Base-by-base conservation (phyloP, 2,888 invertebrate species). In the Pogonocherus hispidulus region DNA sequence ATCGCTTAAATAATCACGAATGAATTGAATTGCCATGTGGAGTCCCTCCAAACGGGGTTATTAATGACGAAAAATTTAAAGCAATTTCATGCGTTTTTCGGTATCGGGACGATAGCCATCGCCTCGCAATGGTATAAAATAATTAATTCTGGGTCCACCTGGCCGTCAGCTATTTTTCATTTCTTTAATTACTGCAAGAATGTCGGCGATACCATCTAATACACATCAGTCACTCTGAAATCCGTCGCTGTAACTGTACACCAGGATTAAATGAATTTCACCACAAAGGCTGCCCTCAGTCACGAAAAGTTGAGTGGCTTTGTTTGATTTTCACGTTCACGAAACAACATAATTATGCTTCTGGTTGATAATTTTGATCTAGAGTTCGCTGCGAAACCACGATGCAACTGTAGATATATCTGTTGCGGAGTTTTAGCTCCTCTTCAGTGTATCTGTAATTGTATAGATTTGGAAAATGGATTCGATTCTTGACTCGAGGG, bases 51-150 rank as follows among this genome's bases (percentile, higher is more conserved):
- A 32, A 32, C 41, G 41, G n/a, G 41, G n/a, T 27, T 41, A 41
- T 41, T 41, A 41, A n/a, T 41, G n/a, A 41, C n/a, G 41, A 41
- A 16, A 41, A n/a, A 41, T 41, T 41, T 41, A 41, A 27, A 56
- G 63, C 70, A 72, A 75, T 75, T 74, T 76, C 73, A 73, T 76
- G 74, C 74, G 66, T 73, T 72, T 74, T 69, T 57, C 67, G 66
- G 69, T 46, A 52, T 62, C 55, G 41, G 44, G 41, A 51, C 57
- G 71, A 76, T 76, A 74, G 69, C 54, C 49, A 66, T 68, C 70
- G 64, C 66, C 54, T 18, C 18, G 44, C 44, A 70, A 47, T 52
- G 60, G 67, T 59, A 70, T 68, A 70, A 69, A 71, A 69, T 66
- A 71, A 69, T 66, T 62, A 70, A 67, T 59, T 51, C 56, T 41